Percentiles rank a stretch among this genome's conserved stretches.
Evolutionary conservation across 64 coral and sea anemone genomes (phyloP).

Genomic region (Catalaphyllia jardinei): DNA sequence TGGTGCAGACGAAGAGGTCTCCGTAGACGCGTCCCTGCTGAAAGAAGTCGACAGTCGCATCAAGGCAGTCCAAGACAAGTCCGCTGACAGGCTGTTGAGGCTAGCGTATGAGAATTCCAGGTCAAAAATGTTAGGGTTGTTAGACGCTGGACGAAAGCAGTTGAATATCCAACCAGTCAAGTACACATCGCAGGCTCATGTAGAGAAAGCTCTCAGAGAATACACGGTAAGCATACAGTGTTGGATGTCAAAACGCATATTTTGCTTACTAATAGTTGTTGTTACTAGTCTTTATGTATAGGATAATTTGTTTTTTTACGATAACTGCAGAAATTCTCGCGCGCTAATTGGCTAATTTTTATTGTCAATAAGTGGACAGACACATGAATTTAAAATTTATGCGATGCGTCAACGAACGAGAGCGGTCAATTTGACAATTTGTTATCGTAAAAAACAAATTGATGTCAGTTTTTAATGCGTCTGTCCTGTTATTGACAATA

Average conservation of each 20-base stretch:
- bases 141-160: conserved; percentile 66
- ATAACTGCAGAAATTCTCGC: too few relatives aligned
- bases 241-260: neutral
- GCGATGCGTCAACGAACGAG: too few relatives aligned
- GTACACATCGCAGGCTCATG: conserved; percentile 72
- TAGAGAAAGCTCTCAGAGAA: conserved; percentile 67
- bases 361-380: too few relatives aligned
- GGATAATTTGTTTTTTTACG: too few relatives aligned
- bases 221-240: conserved; percentile 43
- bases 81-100: conserved; percentile 55
- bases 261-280: too few relatives aligned
- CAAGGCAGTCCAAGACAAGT: conserved; percentile 40
- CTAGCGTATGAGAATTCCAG: conserved; percentile 71
- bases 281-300: neutral
- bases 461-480: too few relatives aligned
- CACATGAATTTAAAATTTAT: too few relatives aligned
- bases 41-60: conserved; percentile 68
- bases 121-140: conserved; percentile 50
- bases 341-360: too few relatives aligned
- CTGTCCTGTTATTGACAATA: too few relatives aligned
- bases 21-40: conserved; percentile 66
- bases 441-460: too few relatives aligned
- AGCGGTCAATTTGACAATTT: too few relatives aligned
- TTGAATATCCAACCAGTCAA: conserved; percentile 51
- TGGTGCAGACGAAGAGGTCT: conserved; percentile 65